Evolutionary conservation across 1,140 invertebrate species (phyloP).

Genomic region (Plectrocnemia conspersa): DNA sequence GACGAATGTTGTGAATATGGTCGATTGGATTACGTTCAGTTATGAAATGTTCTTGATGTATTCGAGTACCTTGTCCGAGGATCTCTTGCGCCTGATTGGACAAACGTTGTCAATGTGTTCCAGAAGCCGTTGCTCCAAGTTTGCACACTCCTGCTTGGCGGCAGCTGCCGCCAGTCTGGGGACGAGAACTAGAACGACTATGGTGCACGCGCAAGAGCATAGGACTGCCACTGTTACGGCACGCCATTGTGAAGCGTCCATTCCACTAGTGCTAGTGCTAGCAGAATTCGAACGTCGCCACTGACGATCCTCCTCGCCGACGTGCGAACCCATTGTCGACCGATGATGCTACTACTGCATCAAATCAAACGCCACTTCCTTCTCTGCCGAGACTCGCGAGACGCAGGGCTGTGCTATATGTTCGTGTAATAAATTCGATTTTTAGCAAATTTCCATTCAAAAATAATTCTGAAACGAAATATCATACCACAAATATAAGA

Average conservation of each 20-base stretch:
- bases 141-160: slow-evolving; percentile 2
- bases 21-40: no score
- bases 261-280: no score
- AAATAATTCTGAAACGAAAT: no score
- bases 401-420: background rate
- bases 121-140: slow-evolving; percentile 2
- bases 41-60: no score
- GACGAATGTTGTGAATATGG: background rate
- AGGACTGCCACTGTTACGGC: background rate
- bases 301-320: background rate
- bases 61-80: slow-evolving; percentile 9
- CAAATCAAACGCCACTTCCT: no score
- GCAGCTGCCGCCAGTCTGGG: background rate
- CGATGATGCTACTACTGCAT: no score
- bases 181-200: background rate
- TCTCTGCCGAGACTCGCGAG: background rate
- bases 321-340: background rate
- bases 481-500: no score
- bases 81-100: background rate
- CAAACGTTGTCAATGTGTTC: background rate
- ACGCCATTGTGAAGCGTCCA: no score
- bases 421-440: background rate
- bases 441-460: no score
- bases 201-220: background rate
- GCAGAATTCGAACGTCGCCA: slow-evolving; percentile 1